Conservation (phyloP, 2,888 invertebrate genomes). For the Drosophila subquinaria region DNA sequence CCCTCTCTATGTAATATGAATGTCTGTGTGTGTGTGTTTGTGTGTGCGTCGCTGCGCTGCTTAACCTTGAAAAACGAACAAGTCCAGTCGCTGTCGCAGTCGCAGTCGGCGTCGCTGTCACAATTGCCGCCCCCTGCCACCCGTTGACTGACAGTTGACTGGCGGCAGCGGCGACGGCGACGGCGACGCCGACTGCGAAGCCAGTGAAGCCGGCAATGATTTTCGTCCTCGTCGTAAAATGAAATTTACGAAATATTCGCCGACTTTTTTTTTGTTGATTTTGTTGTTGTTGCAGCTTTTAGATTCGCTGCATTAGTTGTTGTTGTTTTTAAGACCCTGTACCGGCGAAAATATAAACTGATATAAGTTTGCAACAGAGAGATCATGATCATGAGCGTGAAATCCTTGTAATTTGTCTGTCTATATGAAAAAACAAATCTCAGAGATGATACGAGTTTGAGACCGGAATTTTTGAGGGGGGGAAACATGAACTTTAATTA, state of each 20-base stretch:
- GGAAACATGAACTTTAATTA: too few species aligned
- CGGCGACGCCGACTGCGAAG: conserved; percentile 1
- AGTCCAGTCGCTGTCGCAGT: conserved; percentile 76
- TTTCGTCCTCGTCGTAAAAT: conserved; percentile 75
- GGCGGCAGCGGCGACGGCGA: conserved; percentile 25
- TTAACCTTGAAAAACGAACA: conserved; percentile 85
- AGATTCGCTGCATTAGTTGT: conserved; percentile 23
- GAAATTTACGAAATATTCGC: conserved; percentile 75
- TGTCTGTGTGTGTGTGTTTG: conserved; percentile 23
- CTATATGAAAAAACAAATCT: too few species aligned
- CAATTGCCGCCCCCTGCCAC: conserved; percentile 22
- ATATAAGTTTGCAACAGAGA: not conserved
- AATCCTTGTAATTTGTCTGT: too few species aligned
- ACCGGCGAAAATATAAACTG: not conserved
- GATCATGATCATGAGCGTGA: too few species aligned
- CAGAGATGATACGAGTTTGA: too few species aligned
- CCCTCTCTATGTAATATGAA: not conserved
- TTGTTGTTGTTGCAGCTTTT: conserved; percentile 23
- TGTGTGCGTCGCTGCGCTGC: conserved; percentile 44
- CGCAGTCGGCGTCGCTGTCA: conserved; percentile 30
- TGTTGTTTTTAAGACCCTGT: conserved; percentile 11
- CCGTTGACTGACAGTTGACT: conserved; percentile 44
- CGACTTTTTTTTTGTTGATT: conserved; percentile 30
- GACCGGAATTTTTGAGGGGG: too few species aligned
- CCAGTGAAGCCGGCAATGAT: conserved; percentile 71